phyloP scores from a whole-genome alignment of 2,888 invertebrate genomes.

The Microchrysa polita region DNA sequence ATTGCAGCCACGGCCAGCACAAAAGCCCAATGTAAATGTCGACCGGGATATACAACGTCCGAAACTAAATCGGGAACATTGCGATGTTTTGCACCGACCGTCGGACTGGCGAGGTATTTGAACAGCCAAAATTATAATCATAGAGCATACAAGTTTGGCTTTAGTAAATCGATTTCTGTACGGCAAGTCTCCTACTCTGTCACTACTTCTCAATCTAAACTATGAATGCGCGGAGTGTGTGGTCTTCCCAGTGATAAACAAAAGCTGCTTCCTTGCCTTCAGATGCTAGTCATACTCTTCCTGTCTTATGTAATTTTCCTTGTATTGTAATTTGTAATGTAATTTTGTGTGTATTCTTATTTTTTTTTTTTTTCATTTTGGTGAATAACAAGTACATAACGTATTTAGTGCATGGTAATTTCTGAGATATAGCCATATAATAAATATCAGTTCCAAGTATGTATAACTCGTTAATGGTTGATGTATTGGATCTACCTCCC shows the following conservation, averaged over 20 bases:
- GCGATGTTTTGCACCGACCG: constrained; percentile 71
- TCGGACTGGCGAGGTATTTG: constrained; percentile 73
- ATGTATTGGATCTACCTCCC: too few species aligned
- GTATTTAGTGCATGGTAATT: constrained; percentile 18
- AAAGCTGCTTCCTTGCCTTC: constrained; percentile 16
- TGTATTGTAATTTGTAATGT: too few species aligned
- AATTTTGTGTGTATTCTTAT: too few species aligned
- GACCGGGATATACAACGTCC: constrained; percentile 70
- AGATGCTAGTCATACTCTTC: constrained; percentile 27
- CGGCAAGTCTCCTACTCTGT: not conserved
- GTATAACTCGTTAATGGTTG: constrained; percentile 9
- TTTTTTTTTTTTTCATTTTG: not conserved
- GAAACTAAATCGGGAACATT: constrained; percentile 58
- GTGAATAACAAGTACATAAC: not conserved
- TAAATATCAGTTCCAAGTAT: not conserved
- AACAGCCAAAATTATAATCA: constrained; percentile 63
- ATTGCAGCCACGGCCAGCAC: constrained; percentile 46
- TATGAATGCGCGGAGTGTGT: constrained; percentile 4
- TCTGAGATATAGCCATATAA: not conserved
- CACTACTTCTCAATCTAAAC: constrained; percentile 19
- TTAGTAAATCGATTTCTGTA: constrained; percentile 47
- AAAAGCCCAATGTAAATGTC: constrained; percentile 73
- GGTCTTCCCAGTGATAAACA: constrained; percentile 20
- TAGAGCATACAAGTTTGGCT: constrained; percentile 54
- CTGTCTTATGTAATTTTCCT: constrained; percentile 2